Evolutionary conservation across 2,797 vertebrate species (phyloP).

Genomic region (Clarias fuscus): DNA sequence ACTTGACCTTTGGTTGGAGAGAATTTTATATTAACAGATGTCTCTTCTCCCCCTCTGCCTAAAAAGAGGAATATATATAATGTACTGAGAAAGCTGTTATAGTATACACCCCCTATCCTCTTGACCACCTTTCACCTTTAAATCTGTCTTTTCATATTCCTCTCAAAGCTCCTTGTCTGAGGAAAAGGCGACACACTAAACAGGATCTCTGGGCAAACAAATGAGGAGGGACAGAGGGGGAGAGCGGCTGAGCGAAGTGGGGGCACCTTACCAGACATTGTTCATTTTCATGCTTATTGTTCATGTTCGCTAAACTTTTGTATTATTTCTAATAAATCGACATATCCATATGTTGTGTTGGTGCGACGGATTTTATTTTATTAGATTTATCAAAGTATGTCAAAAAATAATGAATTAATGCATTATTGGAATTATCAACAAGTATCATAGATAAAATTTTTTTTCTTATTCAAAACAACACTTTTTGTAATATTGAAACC

Average conservation of each 20-base stretch:
- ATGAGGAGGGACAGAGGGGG: slow-evolving; percentile 63
- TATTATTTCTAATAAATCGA: slow-evolving; percentile 8
- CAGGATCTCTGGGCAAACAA: slow-evolving; percentile 96
- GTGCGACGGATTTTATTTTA: not conserved
- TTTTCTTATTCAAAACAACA: not conserved
- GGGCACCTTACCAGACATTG: slow-evolving; percentile 49
- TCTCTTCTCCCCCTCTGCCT: slow-evolving; percentile 65
- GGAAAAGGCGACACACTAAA: slow-evolving; percentile 95
- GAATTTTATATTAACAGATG: slow-evolving; percentile 48
- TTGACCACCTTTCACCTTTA: slow-evolving; percentile 99
- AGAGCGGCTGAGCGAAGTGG: slow-evolving; percentile 51
- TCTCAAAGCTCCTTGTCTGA: slow-evolving; percentile 98
- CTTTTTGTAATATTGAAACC: not conserved
- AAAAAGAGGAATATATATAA: slow-evolving; percentile 67
- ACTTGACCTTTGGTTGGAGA: slow-evolving; percentile 47
- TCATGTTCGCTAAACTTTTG: slow-evolving; percentile 12
- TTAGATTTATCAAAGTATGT: not conserved
- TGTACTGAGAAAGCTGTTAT: slow-evolving; percentile 69
- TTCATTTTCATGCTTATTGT: slow-evolving; percentile 44
- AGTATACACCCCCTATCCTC: slow-evolving; percentile 70
- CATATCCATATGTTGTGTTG: not conserved
- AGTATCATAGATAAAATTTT: not conserved
- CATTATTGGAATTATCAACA: slow-evolving; percentile 13
- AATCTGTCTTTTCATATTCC: slow-evolving; percentile 99
- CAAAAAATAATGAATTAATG: not conserved